Evolutionary conservation across 2,797 vertebrate genomes (phyloP).

Genomic region (Champsocephalus esox): DNA sequence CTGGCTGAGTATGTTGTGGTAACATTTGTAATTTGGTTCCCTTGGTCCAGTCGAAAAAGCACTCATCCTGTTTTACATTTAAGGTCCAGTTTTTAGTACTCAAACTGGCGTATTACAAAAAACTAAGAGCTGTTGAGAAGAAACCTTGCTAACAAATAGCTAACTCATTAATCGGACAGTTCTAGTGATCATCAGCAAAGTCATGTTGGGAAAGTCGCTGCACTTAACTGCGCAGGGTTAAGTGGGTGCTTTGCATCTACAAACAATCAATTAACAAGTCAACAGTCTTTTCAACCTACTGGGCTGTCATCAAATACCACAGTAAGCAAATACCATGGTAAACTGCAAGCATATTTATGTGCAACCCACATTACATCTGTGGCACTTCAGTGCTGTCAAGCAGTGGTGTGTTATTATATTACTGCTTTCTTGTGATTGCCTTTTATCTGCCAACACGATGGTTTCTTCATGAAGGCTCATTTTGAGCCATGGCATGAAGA

Average conservation of each 20-base stretch:
- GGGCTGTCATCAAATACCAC: slow-evolving; percentile 14
- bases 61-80: background rate
- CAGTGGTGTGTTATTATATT: slow-evolving; percentile 8
- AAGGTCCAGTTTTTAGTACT: background rate
- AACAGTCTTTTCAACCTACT: slow-evolving; percentile 19
- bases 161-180: slow-evolving; percentile 36
- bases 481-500: background rate
- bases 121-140: slow-evolving; percentile 5
- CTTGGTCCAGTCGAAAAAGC: background rate
- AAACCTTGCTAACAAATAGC: background rate
- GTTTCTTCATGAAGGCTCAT: background rate
- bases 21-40: slow-evolving; percentile 3
- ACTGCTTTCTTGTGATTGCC: slow-evolving; percentile 14
- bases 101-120: background rate
- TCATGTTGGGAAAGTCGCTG: slow-evolving; percentile 15
- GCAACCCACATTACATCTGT: slow-evolving; percentile 13
- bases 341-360: slow-evolving; percentile 15
- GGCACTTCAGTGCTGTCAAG: slow-evolving; percentile 13
- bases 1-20: background rate
- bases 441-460: slow-evolving; percentile 6
- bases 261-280: slow-evolving; percentile 49
- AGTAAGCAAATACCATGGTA: slow-evolving; percentile 14
- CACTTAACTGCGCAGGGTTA: slow-evolving; percentile 38
- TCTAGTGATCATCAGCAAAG: slow-evolving; percentile 43
- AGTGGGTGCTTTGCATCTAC: slow-evolving; percentile 37